These are phyloP conservation scores for Rhopilema esculentum DNA, from an alignment of 30 jellyfish, hydroid and myxozoan species.

Conservation along the genomic window DNA sequence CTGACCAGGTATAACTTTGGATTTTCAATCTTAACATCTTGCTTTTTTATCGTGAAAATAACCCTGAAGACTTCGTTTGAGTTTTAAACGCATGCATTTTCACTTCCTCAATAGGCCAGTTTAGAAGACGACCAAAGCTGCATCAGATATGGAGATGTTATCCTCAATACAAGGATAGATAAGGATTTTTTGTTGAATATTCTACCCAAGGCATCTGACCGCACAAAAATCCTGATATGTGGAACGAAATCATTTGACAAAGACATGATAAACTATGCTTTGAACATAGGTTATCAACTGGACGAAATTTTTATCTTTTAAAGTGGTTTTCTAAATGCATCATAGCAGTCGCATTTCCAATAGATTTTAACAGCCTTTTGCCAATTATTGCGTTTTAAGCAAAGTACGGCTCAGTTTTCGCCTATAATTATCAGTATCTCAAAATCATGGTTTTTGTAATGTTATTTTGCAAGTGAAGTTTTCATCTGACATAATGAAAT, in stretches of 20 bases:
- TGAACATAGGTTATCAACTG: conserved; percentile 33
- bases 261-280: conserved; percentile 42
- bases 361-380: background rate
- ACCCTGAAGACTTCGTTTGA: no score
- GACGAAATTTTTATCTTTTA: conserved; percentile 34
- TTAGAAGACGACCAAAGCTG: conserved; percentile 17
- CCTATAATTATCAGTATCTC: no score
- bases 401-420: no score
- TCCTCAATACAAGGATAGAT: conserved; percentile 30
- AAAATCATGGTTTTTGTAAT: no score
- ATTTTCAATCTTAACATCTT: no score
- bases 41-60: no score
- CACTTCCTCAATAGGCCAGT: background rate
- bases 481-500: no score
- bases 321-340: background rate
- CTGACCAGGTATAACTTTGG: no score
- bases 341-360: background rate
- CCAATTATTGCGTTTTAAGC: background rate
- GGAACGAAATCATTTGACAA: conserved; percentile 68
- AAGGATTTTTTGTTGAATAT: conserved; percentile 14
- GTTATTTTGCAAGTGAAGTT: no score
- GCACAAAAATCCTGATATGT: conserved; percentile 40
- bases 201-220: conserved; percentile 20
- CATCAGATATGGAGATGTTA: conserved; percentile 53
- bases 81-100: background rate